Percentiles rank a stretch among this genome's conserved stretches.
Conservation (phyloP, 2,113 vertebrate species). For the Sylvietta virens region DNA sequence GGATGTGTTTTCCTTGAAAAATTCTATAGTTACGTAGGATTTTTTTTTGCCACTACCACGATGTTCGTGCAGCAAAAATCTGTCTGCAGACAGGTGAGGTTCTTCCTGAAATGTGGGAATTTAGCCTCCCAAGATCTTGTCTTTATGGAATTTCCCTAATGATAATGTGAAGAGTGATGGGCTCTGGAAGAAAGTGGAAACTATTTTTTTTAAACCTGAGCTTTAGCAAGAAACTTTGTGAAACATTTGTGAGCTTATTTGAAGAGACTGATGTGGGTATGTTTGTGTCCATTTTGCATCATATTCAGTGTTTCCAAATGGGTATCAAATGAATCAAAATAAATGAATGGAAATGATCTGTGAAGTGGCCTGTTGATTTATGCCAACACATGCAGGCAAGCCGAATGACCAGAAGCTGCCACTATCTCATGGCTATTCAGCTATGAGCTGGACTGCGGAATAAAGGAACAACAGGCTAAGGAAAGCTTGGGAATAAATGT, state of each 20-base stretch:
- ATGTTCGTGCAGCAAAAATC: background rate
- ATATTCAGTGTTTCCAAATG: conserved; percentile 1
- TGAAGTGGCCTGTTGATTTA: background rate
- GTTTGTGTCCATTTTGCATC: background rate
- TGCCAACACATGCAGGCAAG: background rate
- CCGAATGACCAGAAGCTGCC: background rate
- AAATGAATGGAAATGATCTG: background rate
- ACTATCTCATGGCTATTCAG: background rate
- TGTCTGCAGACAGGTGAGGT: background rate
- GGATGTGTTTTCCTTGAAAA: background rate
- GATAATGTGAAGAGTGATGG: background rate
- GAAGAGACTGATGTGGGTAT: background rate
- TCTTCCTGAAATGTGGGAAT: background rate
- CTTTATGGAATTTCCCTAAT: background rate
- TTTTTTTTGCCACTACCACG: background rate
- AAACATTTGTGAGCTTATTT: background rate
- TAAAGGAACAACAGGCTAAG: background rate
- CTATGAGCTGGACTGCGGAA: background rate
- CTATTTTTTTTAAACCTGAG: background rate
- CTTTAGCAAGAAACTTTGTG: background rate
- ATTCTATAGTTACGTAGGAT: background rate
- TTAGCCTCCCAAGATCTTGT: background rate
- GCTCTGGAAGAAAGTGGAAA: background rate
- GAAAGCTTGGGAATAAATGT: background rate
- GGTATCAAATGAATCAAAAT: conserved; percentile 13